Base-by-base conservation (phyloP, 2,888 invertebrate genomes). In the Xylota segnis region DNA sequence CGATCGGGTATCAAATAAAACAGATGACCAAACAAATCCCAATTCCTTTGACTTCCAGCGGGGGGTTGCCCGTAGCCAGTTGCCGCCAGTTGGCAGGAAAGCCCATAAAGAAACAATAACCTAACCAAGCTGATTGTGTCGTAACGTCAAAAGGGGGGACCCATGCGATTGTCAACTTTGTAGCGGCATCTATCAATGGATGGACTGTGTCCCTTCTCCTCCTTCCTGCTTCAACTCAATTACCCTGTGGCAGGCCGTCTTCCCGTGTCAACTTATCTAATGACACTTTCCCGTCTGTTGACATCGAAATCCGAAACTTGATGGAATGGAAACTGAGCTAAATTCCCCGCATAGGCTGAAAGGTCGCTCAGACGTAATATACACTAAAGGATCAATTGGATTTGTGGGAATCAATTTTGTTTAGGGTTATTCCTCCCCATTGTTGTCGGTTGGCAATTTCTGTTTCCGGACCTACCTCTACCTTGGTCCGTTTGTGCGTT, bases 1-100 rank as follows among this genome's bases (percentile, higher is more conserved):
- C 77, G 68, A 87, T 87, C 87, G 78, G 87, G 87, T 87, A 87
- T 87, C 87, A 87, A 87, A 87, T 87, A 87, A 87, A 87, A 83
- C 87, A 83, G 83, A 77, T 87, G 87, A 87, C 87, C 87, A 87
- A 87, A 87, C 87, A 87, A 87, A 87, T 83, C 87, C n/a, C 82
- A 78, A 83, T 83, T 83, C 70, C 77, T 75, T 65, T 74, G 83
- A 87, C 87, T 74, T 87, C 87, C 83, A 87, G 83, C 74, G 82
- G 65, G 40, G 34, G 16, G 37, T n/a, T n/a, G n/a, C n/a, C n/a
- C n/a, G n/a, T n/a, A n/a, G n/a, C n/a, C n/a, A n/a, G n/a, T n/a
- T n/a, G 29, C 10, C 40, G n/a, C 43, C 40, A 50, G 56, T 27
- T n/a, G n/a, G n/a, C 34, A 52, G 29, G 75, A 84, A 81, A 81